A percentile compares a stretch with the other conserved stretches of the same genome.
Conservation (phyloP, 2,888 invertebrate species). For the Tetragnatha montana region DNA sequence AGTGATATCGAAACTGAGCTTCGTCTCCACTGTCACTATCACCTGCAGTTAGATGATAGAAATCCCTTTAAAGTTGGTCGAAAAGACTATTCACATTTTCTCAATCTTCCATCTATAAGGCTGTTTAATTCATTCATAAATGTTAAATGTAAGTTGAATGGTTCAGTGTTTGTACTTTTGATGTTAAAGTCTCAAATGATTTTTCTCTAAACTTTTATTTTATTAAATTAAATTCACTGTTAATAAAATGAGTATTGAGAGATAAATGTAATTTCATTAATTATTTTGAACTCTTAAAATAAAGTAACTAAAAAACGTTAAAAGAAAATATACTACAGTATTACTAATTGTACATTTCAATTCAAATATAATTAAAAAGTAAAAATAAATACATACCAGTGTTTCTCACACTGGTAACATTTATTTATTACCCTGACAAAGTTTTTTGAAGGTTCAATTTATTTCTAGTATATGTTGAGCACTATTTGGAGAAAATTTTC, state of each 20-base stretch:
- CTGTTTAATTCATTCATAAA: slow-evolving; percentile 80
- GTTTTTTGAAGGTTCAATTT: background rate
- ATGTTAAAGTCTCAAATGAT: background rate
- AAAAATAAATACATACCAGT: background rate
- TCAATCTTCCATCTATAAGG: slow-evolving; percentile 79
- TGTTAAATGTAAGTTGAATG: slow-evolving; percentile 79
- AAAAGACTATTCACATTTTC: slow-evolving; percentile 82
- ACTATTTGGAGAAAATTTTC: slow-evolving; percentile 94
- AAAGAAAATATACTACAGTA: too few species aligned
- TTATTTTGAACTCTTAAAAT: background rate
- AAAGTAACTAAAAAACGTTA: too few species aligned
- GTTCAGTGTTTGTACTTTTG: background rate
- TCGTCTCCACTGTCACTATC: slow-evolving; percentile 92
- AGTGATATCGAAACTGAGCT: slow-evolving; percentile 94
- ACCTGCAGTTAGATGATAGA: slow-evolving; percentile 82
- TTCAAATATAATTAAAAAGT: background rate
- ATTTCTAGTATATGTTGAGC: slow-evolving; percentile 82
- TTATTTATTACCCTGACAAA: background rate
- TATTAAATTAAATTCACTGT: background rate
- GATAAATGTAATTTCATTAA: background rate
- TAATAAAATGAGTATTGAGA: too few species aligned
- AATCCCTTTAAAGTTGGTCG: slow-evolving; percentile 84
- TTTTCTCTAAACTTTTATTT: slow-evolving; percentile 1
- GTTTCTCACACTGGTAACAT: background rate
- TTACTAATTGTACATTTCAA: too few species aligned